Evolutionary conservation across 2,888 invertebrate species (phyloP).

Genomic region (Schizotus pectinicornis): DNA sequence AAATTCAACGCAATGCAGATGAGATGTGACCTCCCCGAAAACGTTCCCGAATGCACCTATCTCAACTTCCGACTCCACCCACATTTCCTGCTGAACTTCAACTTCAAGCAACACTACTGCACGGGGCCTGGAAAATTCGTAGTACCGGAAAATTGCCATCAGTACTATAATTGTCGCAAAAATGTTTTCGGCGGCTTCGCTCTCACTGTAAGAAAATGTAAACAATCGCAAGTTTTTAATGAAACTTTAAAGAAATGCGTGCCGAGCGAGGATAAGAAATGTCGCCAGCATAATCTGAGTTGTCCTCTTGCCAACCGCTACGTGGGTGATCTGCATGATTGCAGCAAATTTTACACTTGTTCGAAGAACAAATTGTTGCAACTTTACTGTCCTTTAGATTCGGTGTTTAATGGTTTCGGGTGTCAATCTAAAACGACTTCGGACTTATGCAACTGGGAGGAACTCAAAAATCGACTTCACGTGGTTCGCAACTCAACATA

Average conservation of each 20-base stretch:
- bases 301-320: slow-evolving; percentile 15
- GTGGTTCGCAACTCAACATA: not conserved
- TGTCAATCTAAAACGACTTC: slow-evolving; percentile 16
- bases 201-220: slow-evolving; percentile 33
- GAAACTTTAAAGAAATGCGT: slow-evolving; percentile 11
- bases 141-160: slow-evolving; percentile 35
- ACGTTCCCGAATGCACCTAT: slow-evolving; percentile 48
- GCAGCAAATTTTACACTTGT: slow-evolving; percentile 37
- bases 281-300: not conserved
- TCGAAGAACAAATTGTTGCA: not conserved
- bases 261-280: not conserved
- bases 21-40: slow-evolving; percentile 43
- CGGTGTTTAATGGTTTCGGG: slow-evolving; percentile 32
- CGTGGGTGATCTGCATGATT: slow-evolving; percentile 32
- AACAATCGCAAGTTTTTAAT: slow-evolving; percentile 9
- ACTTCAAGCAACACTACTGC: slow-evolving; percentile 30
- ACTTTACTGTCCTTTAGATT: slow-evolving; percentile 31
- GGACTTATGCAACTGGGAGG: slow-evolving; percentile 17
- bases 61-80: slow-evolving; percentile 3
- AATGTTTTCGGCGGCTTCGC: slow-evolving; percentile 6
- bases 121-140: slow-evolving; percentile 40
- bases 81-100: not conserved
- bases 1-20: slow-evolving; percentile 43
- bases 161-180: slow-evolving; percentile 41
- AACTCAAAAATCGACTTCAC: slow-evolving; percentile 1